Evolutionary conservation across 2,113 vertebrate genomes (phyloP), one percentile per base, ranked within the genome.

Genomic region (Chitala chitala): DNA sequence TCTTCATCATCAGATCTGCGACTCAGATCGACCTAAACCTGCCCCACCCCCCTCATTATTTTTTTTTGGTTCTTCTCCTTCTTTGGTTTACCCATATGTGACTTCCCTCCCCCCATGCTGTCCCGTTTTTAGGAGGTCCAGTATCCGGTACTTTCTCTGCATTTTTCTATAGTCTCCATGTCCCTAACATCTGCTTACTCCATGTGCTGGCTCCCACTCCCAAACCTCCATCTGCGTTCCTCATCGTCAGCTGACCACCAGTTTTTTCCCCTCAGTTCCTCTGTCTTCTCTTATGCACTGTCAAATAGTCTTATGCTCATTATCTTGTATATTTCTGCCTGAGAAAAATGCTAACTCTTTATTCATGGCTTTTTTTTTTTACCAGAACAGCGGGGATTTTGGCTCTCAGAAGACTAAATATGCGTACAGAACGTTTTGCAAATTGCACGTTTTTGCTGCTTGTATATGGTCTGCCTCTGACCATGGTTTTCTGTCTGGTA

Each of bases 151-250:
- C 8, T 40, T 65, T 17, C 20, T 44, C 40, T n/a, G n/a, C 22
- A 12, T 22, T 29, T 46, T 12, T 8, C 64, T 66, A 12, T 72
- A 38, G 33, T 24, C 79, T 82, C 74, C 76, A 33, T 29, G 15
- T 58, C 38, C 26, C 42, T 29, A 22, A 58, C 26, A 13, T 58
- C 24, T 51, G 48, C 20, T 51, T 51, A 51, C 48, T 20, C 12
- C 13, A 51, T 51, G 48, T 24, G 59, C 20, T n/a, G n/a, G n/a
- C 33, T 44, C 51, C 22, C 15, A 17, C 42, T 17, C 46, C 51
- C 33, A 48, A 12, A 29, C 59, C 51, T 53, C 24, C 65, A 24
- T 48, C 4, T 17, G n/a, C n/a, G n/a, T n/a, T n/a, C n/a, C 50
- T 40, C 36, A 15, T 24, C 12, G 29, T 75, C 50, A 40, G 36